Conservation (phyloP, 2,888 invertebrate genomes). For the Stenotaenia linearis region DNA sequence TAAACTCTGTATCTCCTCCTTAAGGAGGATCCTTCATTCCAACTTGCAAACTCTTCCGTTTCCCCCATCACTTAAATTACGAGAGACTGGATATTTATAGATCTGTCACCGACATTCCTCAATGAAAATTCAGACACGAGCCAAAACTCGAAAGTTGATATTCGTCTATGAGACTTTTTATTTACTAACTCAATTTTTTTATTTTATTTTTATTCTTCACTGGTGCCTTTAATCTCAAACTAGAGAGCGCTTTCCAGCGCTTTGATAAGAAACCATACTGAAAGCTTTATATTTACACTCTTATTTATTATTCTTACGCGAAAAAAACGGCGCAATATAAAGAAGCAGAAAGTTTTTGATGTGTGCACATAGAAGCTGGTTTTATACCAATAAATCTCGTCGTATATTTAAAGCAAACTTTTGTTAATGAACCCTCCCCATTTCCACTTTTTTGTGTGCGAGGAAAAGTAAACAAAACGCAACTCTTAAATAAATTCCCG, state of each 20-base stretch:
- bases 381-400: neutral
- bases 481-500: neutral
- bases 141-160: neutral
- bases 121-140: conserved; percentile 21
- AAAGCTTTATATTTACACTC: conserved; percentile 3
- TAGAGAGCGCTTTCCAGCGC: neutral
- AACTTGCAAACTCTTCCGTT: neutral
- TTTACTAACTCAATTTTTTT: neutral
- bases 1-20: conserved; percentile 15
- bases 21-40: conserved; percentile 16
- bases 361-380: neutral
- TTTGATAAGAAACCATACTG: neutral
- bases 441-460: neutral
- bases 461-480: neutral
- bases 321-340: neutral
- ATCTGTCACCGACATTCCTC: neutral
- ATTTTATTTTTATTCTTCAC: neutral
- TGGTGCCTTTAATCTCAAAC: neutral
- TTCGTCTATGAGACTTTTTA: neutral
- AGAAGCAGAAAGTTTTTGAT: neutral
- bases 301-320: neutral
- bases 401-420: neutral
- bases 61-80: conserved; percentile 17
- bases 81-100: neutral
- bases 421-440: neutral